Conservation (phyloP, 2,888 invertebrate genomes). For the Amiota minor region DNA sequence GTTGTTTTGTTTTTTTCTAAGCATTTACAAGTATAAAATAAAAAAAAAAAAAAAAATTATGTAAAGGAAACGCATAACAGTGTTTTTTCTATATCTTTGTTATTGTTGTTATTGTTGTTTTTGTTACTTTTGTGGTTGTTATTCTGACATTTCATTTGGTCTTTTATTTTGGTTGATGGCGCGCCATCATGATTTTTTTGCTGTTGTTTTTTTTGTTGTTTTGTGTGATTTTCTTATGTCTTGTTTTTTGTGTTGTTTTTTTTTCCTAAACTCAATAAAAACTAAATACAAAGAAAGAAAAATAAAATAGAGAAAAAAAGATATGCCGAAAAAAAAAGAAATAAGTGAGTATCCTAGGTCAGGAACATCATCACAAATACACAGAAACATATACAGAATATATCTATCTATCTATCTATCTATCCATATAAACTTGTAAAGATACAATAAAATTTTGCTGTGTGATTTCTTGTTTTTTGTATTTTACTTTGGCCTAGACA, state of each 20-base stretch:
- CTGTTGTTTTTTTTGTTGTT: background rate
- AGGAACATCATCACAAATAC: background rate
- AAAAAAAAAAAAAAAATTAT: background rate
- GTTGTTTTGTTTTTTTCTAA: conserved; percentile 16
- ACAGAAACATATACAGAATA: background rate
- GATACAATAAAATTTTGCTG: background rate
- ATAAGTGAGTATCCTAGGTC: conserved; percentile 18
- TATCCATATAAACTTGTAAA: too few species aligned
- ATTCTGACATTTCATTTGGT: background rate
- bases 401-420: too few species aligned
- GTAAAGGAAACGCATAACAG: background rate
- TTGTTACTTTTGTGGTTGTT: too few species aligned
- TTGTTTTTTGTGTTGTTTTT: too few species aligned
- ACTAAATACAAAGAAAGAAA: conserved; percentile 12
- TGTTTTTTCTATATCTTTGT: conserved; percentile 4
- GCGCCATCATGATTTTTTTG: conserved; percentile 10
- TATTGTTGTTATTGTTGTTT: background rate
- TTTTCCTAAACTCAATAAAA: conserved; percentile 25
- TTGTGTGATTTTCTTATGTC: background rate
- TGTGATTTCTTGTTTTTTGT: conserved; percentile 1
- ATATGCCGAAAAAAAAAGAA: background rate
- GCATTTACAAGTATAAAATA: conserved; percentile 14
- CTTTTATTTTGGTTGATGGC: background rate
- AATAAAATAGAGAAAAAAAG: background rate
- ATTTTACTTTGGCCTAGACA: conserved; percentile 24